Conservation (phyloP, 2,113 vertebrate genomes). For the Cryptotis parvus region DNA sequence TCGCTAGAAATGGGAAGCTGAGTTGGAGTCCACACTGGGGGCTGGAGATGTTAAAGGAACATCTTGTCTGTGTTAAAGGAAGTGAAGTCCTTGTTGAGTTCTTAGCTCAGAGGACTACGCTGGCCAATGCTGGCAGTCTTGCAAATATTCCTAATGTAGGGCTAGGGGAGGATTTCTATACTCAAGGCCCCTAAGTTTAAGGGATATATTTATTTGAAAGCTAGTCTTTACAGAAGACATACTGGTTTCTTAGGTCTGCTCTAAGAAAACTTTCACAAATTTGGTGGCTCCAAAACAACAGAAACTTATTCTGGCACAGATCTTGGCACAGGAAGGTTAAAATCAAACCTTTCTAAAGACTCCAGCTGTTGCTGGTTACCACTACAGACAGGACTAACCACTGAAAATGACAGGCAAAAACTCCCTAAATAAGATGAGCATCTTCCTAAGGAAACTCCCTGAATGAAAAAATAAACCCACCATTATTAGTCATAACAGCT, state of each 20-base stretch:
- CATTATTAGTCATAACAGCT: no score
- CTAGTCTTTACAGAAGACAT: background rate
- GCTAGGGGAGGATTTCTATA: background rate
- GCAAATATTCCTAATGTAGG: no score
- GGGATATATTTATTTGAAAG: no score
- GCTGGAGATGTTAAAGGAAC: no score
- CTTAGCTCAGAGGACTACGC: no score
- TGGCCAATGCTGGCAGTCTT: no score
- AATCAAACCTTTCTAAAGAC: no score
- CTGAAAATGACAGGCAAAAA: background rate
- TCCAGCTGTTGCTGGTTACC: background rate
- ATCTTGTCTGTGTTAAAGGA: no score
- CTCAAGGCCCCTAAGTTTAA: background rate
- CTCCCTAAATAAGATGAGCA: no score
- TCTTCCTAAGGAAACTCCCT: background rate
- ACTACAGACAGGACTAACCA: background rate
- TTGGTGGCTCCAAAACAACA: background rate
- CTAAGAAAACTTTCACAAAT: background rate
- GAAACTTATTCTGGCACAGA: background rate
- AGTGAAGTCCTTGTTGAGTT: no score
- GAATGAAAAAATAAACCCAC: background rate
- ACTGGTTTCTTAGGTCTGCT: background rate
- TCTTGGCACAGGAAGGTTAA: background rate
- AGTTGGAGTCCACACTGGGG: no score
- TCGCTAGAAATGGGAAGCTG: no score